Percentiles rank a stretch among this genome's conserved stretches.
phyloP scores from a whole-genome alignment of 1,140 invertebrate genomes.

The Drosophila rhopaloa region DNA sequence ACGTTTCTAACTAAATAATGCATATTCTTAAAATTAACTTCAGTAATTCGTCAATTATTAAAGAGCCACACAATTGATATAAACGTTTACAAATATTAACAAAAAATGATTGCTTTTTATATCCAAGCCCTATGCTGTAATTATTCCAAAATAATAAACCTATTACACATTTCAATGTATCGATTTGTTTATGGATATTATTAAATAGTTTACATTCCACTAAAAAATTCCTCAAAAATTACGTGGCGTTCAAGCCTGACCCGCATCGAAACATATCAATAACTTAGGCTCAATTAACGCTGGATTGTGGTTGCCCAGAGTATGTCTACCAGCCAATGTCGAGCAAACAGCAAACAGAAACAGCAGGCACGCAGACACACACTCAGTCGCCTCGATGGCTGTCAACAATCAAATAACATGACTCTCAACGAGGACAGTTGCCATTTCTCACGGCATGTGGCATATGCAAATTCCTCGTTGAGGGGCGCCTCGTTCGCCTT shows the following conservation, averaged over 20 bases:
- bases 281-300: slow-evolving; percentile 52
- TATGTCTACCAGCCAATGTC: slow-evolving; percentile 29
- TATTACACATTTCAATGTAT: no score
- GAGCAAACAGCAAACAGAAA: slow-evolving; percentile 34
- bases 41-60: no score
- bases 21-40: no score
- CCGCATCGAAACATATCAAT: slow-evolving; percentile 23
- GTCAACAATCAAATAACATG: slow-evolving; percentile 78
- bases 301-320: slow-evolving; percentile 23
- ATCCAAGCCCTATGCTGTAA: no score
- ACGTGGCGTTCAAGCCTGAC: slow-evolving; percentile 9
- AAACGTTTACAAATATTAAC: no score
- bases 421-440: slow-evolving; percentile 61
- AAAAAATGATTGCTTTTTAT: no score
- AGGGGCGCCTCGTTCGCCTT: slow-evolving; percentile 54
- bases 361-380: slow-evolving; percentile 19
- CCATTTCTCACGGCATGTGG: slow-evolving; percentile 72
- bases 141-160: no score
- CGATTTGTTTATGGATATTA: no score
- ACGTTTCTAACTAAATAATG: no score
- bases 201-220: no score
- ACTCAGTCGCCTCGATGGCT: slow-evolving; percentile 33
- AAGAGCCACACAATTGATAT: no score
- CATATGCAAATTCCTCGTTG: slow-evolving; percentile 68
- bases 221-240: slow-evolving; percentile 1